Percentiles rank a stretch among this genome's conserved stretches.
Evolutionary conservation across 2,888 invertebrate genomes (phyloP).

Genomic region (Rotaria sp.): DNA sequence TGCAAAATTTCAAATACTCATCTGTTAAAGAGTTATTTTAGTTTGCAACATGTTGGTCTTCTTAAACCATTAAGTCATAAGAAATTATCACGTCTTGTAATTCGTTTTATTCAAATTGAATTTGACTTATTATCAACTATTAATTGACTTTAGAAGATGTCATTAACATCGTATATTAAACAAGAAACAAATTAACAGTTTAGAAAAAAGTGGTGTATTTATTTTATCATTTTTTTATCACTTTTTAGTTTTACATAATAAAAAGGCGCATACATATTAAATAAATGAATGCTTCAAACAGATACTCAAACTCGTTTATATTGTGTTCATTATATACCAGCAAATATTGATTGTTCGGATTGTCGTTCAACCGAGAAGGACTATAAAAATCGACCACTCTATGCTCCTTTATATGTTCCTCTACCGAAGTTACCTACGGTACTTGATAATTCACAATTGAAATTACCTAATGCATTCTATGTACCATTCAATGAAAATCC

Average conservation of each 20-base stretch:
- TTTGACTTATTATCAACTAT: too few relatives aligned
- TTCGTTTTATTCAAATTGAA: too few relatives aligned
- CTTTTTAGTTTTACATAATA: not conserved
- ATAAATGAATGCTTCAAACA: not conserved
- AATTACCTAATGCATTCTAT: not conserved
- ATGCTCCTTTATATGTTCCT: not conserved
- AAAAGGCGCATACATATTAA: not conserved
- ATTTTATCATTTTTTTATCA: too few relatives aligned
- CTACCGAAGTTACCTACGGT: not conserved
- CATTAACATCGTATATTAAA: too few relatives aligned
- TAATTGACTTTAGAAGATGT: too few relatives aligned
- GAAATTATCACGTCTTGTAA: too few relatives aligned
- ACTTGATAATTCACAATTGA: not conserved
- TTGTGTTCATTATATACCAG: not conserved
- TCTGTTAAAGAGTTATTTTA: too few relatives aligned
- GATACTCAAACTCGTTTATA: not conserved
- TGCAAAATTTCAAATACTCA: too few relatives aligned
- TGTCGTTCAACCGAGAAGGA: not conserved
- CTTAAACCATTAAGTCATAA: too few relatives aligned
- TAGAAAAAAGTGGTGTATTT: too few relatives aligned
- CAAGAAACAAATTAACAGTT: too few relatives aligned
- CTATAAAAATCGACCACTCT: not conserved
- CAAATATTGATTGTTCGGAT: not conserved
- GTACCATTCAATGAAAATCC: not conserved
- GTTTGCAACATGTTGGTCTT: too few relatives aligned